Evolutionary conservation across 1,140 invertebrate genomes (phyloP), one percentile per base, ranked within the genome.

Genomic region (Calliopsis andreniformis): DNA sequence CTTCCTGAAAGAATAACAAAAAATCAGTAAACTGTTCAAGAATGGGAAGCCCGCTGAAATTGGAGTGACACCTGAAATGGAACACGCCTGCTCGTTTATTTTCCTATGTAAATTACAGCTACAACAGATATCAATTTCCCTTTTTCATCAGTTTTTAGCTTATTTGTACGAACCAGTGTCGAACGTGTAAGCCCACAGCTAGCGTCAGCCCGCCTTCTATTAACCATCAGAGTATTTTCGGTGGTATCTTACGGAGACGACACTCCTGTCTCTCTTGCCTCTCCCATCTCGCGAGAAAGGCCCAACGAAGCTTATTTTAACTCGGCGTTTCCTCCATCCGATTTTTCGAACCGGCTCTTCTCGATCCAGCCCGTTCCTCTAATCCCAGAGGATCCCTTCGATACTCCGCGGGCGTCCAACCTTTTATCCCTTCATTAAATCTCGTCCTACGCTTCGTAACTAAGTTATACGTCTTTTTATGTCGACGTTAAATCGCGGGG

Each of bases 391-490:
- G 42, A 39, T 39, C 49, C 53, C 42, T 28, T 16, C 51, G 23
- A 3, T 23, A 16, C 51, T 66, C 30, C n/a, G 8, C 12, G 20
- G 3, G 6, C 23, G 43, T 8, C 49, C 56, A 47, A 56, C 39
- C 39, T 39, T 55, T 53, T 71, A 71, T 71, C 47, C 75, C 75
- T 71, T 77, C 49, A 18, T 71, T 71, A 56, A 77, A 77, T 71
- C 75, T 63, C 49, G 20, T 16, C 56, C 20, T 20, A 3, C 18
- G 25, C 58, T 49, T 14, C 25, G n/a, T 42, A 53, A 68, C 55
- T 47, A 32, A 67, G 32, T 69, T 49, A n/a, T 5, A 16, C 30
- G 23, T 25, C 39, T 66, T 55, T 42, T 63, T 47, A 39, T 2
- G 0, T 4, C 7, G 20, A 1, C 18, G 23, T 12, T 59, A 59